Evolutionary conservation across 2,888 invertebrate species (phyloP).

Genomic region (Microctonus aethiopoides): DNA sequence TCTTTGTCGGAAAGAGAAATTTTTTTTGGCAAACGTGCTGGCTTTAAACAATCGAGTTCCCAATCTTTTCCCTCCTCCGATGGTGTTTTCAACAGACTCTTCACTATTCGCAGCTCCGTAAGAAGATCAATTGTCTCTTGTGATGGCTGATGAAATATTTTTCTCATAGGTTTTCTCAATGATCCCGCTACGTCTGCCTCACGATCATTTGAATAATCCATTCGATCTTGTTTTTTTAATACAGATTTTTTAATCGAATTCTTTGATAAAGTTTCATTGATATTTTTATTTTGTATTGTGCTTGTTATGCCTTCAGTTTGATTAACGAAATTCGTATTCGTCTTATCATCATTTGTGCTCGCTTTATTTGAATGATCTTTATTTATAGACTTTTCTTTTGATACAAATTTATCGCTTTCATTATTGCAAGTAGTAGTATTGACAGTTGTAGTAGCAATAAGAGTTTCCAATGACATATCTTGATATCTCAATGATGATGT

Average conservation of each 20-base stretch:
- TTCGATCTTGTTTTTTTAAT: slow-evolving; percentile 57
- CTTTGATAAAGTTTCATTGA: not conserved
- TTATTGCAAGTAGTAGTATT: slow-evolving; percentile 18
- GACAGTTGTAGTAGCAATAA: slow-evolving; percentile 37
- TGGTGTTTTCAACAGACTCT: slow-evolving; percentile 59
- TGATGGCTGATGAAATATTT: slow-evolving; percentile 60
- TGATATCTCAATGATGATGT: slow-evolving; percentile 44
- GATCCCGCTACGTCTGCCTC: slow-evolving; percentile 48
- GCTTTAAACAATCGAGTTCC: slow-evolving; percentile 47
- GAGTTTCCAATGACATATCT: slow-evolving; percentile 58
- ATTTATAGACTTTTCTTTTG: slow-evolving; percentile 20
- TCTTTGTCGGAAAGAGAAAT: slow-evolving; percentile 62
- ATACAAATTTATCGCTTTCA: slow-evolving; percentile 12
- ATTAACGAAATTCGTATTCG: slow-evolving; percentile 2
- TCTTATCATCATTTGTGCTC: slow-evolving; percentile 26
- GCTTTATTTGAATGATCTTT: slow-evolving; percentile 23
- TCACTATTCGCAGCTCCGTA: slow-evolving; percentile 60
- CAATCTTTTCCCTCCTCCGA: slow-evolving; percentile 54
- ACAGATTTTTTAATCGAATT: slow-evolving; percentile 49
- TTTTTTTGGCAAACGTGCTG: slow-evolving; percentile 56
- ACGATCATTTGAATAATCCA: slow-evolving; percentile 56
- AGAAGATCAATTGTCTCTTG: slow-evolving; percentile 63
- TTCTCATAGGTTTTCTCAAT: slow-evolving; percentile 48
- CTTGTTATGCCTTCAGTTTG: not conserved
- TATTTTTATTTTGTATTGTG: not conserved